Evolutionary conservation across 1,140 invertebrate genomes (phyloP).

Genomic region (Drosophila aff.): DNA sequence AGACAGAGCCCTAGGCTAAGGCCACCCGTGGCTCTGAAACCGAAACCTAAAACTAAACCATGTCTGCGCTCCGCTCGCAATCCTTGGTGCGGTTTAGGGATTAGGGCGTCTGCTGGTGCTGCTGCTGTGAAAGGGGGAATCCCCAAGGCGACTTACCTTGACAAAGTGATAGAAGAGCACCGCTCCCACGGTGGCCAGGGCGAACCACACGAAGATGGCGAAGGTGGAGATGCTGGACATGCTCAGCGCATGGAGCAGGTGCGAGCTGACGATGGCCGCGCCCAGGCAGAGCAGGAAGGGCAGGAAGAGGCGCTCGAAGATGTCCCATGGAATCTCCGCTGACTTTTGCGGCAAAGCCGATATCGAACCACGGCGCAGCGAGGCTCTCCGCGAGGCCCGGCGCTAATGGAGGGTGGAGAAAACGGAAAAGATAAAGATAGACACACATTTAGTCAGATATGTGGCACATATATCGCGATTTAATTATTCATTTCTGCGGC

Average conservation of each 20-base stretch:
- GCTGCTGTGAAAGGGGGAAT: constrained; percentile 32
- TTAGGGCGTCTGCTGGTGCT: constrained; percentile 59
- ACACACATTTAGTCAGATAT: constrained; percentile 7
- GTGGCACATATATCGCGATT: constrained; percentile 19
- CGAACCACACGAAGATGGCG: constrained; percentile 90
- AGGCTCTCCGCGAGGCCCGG: constrained; percentile 79
- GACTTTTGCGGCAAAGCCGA: constrained; percentile 80
- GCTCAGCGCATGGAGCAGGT: constrained; percentile 89
- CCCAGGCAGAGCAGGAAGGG: constrained; percentile 92
- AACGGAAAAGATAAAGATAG: constrained; percentile 8
- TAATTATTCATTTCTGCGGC: constrained; percentile 57
- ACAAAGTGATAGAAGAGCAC: constrained; percentile 93
- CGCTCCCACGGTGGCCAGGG: constrained; percentile 89
- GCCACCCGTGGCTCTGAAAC: constrained; percentile 43
- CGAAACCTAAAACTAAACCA: constrained; percentile 42
- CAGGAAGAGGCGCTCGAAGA: constrained; percentile 91
- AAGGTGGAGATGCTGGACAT: constrained; percentile 91
- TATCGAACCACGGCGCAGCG: constrained; percentile 79
- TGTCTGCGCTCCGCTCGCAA: constrained; percentile 8
- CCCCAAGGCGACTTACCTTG: constrained; percentile 87
- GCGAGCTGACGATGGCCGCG: constrained; percentile 89
- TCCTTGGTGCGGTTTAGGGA: constrained; percentile 62
- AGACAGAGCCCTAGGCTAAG: constrained; percentile 42
- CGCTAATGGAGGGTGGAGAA: constrained; percentile 49
- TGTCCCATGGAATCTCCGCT: constrained; percentile 90